Conservation (phyloP, 2,888 invertebrate genomes). For the Thalpophila matura region DNA sequence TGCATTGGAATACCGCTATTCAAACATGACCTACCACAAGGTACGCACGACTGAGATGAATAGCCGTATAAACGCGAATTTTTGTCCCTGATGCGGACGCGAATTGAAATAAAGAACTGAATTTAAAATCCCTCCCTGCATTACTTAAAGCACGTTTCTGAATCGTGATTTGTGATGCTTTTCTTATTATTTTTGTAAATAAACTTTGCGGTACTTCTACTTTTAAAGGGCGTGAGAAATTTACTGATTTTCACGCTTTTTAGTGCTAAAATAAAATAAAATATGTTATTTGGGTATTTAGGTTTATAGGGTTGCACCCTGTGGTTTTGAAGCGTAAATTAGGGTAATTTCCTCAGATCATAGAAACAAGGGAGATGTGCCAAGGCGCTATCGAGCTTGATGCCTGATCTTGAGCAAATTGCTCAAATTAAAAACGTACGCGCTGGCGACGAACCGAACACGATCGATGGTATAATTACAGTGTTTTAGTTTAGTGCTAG, state of each 20-base stretch:
- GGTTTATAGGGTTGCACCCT: neutral
- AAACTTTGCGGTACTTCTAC: slow-evolving; percentile 20
- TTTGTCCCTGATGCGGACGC: slow-evolving; percentile 42
- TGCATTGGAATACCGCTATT: slow-evolving; percentile 58
- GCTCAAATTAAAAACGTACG: too few relatives aligned
- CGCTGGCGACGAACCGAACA: too few relatives aligned
- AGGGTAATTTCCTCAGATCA: too few relatives aligned
- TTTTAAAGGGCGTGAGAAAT: slow-evolving; percentile 48
- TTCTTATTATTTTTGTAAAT: slow-evolving; percentile 50
- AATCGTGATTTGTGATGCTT: slow-evolving; percentile 56
- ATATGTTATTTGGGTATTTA: neutral
- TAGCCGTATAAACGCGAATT: slow-evolving; percentile 40
- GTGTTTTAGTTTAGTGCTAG: too few relatives aligned
- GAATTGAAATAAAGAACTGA: neutral
- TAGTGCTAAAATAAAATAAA: neutral
- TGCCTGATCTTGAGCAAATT: too few relatives aligned
- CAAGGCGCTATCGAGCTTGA: too few relatives aligned
- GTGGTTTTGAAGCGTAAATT: too few relatives aligned
- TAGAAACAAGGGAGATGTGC: too few relatives aligned
- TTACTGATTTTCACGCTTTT: slow-evolving; percentile 23
- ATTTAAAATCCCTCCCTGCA: slow-evolving; percentile 42
- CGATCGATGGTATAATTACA: too few relatives aligned
- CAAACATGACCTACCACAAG: slow-evolving; percentile 65
- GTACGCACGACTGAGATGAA: slow-evolving; percentile 65
- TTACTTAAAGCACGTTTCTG: slow-evolving; percentile 43